Base-by-base conservation (phyloP, 2,113 vertebrate genomes). In the Ciconia boyciana region DNA sequence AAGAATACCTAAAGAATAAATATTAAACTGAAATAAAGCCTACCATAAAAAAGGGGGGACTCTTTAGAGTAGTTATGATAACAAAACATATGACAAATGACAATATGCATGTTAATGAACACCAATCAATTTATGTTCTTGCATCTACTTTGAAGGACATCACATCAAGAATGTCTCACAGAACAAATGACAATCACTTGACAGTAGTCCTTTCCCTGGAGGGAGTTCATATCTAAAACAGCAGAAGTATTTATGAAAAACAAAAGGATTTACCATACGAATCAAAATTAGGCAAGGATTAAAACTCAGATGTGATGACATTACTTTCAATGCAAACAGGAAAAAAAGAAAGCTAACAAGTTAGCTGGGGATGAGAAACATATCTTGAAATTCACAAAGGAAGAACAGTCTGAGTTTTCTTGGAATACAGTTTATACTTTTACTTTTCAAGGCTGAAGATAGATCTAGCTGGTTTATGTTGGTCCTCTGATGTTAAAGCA, bases 141-240 rank as follows among this genome's bases (percentile, higher is more conserved):
- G 93, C 91, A 94, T 92, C 54, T 95, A 6, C 61, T 84, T 95
- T 96, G 94, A 96, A 98, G 93, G 74, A 22, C 88, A 96, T 86
- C 36, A 69, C 58, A 91, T 78, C 43, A 94, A 84, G 84, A 96
- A 36, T 18, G 84, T 72, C 62, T 97, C 72, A 25, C 34, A 92
- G 62, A 96, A 93, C 39, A 92, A 94, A 96, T 69, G 57, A 28
- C 32, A 88, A 54, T 76, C 76, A 94, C 46, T 58, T 84, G 44
- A 74, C 43, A 92, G 41, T 29, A 85, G 78, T 49, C 15, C 21
- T 83, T 80, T 55, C 16, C 62, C 85, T 87, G 86, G 44, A 57
- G 93, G 52, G 92, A 97, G 92, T 41, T 94, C 62, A 62, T 95
- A 87, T 85, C 93, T 89, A 81, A 95, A 64, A 18, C 65, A 94